Evolutionary conservation across 1,140 invertebrate species (phyloP).

Genomic region (Heliothis subflexa): DNA sequence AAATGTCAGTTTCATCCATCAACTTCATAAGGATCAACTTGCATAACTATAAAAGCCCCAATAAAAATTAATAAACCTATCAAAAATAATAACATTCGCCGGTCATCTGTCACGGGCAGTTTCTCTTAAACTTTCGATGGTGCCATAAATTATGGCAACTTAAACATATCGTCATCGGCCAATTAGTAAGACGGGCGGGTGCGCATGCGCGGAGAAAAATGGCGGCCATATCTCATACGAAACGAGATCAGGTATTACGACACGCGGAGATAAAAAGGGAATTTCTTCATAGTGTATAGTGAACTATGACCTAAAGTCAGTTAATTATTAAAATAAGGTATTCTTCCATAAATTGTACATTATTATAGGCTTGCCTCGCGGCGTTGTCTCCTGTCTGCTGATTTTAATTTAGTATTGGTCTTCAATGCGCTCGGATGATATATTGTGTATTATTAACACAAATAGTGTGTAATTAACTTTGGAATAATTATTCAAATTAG

Average conservation of each 20-base stretch:
- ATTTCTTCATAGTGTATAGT: slow-evolving; percentile 34
- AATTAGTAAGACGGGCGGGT: slow-evolving; percentile 59
- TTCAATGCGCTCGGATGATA: slow-evolving; percentile 1
- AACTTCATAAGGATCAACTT: not conserved
- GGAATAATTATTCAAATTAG: slow-evolving; percentile 32
- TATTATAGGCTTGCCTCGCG: slow-evolving; percentile 18
- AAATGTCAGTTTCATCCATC: not conserved
- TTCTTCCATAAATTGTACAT: slow-evolving; percentile 36
- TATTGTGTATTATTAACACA: slow-evolving; percentile 23
- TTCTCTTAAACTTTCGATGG: slow-evolving; percentile 39
- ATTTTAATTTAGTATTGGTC: slow-evolving; percentile 31
- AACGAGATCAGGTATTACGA: slow-evolving; percentile 38
- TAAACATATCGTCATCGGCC: slow-evolving; percentile 52
- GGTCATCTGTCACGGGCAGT: slow-evolving; percentile 13
- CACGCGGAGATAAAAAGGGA: slow-evolving; percentile 30
- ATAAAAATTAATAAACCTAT: slow-evolving; percentile 21
- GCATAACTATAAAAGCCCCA: not conserved
- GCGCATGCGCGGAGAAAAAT: slow-evolving; percentile 62
- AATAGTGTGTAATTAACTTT: slow-evolving; percentile 29
- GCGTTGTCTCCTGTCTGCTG: slow-evolving; percentile 34
- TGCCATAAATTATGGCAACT: slow-evolving; percentile 48
- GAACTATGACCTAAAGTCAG: slow-evolving; percentile 21
- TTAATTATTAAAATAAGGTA: slow-evolving; percentile 40
- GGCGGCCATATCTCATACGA: slow-evolving; percentile 61
- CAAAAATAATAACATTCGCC: slow-evolving; percentile 24